These are phyloP conservation scores for Eudyptes chrysolophus DNA, from an alignment of 2,113 vertebrate genomes.

Conservation along the genomic window DNA sequence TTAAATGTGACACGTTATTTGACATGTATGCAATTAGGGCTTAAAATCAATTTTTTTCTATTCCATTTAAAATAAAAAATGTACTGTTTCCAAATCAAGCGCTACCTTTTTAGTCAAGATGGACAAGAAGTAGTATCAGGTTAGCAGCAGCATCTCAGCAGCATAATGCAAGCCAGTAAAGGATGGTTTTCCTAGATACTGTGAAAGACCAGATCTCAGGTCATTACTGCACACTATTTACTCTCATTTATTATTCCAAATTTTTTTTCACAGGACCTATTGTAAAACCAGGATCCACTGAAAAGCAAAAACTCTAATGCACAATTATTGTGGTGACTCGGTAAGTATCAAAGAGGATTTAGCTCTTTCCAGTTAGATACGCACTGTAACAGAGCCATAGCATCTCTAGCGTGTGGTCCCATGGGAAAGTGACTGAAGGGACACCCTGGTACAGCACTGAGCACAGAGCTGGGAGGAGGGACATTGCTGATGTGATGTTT, in stretches of 20 bases:
- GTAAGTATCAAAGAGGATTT: not conserved
- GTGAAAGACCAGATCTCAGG: not conserved
- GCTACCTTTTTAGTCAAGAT: constrained; percentile 68
- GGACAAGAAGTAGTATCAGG: constrained; percentile 60
- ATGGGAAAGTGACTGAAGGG: not conserved
- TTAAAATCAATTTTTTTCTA: constrained; percentile 78
- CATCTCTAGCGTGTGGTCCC: fast-evolving
- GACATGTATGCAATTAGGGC: constrained; percentile 78
- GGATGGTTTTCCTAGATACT: constrained; percentile 13
- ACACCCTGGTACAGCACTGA: not conserved
- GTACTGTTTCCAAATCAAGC: constrained; percentile 69
- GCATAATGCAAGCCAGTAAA: constrained; percentile 39
- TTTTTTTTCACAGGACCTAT: not conserved
- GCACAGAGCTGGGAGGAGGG: not conserved
- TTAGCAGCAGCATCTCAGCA: constrained; percentile 49
- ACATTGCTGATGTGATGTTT: not conserved
- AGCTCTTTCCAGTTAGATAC: not conserved
- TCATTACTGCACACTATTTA: constrained; percentile 5
- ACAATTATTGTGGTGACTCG: no score
- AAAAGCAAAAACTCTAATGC: not conserved
- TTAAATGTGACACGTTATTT: constrained; percentile 81
- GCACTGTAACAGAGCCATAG: fast-evolving
- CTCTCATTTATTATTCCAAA: not conserved
- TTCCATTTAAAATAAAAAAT: constrained; percentile 82
- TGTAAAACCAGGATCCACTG: not conserved